Conservation (phyloP, 2,113 vertebrate species). For the Eulemur rufifrons region DNA sequence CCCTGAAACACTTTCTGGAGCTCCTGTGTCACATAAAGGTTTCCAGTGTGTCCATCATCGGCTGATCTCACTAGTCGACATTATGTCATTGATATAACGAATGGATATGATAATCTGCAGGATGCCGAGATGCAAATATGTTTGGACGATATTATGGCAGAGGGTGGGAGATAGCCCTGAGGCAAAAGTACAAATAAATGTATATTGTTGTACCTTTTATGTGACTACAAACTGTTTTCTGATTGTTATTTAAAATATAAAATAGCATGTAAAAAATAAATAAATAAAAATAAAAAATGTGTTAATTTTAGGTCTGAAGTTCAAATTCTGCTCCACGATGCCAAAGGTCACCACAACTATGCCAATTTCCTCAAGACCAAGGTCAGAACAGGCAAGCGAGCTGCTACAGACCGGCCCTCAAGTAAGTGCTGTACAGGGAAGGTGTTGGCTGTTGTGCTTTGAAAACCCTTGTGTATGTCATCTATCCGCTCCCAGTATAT, state of each 20-base stretch:
- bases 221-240: neutral
- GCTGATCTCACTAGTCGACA: neutral
- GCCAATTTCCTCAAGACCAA: constrained; percentile 98
- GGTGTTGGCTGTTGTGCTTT: fast-evolving
- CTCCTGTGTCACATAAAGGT: neutral
- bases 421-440: constrained; percentile 76
- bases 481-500: neutral
- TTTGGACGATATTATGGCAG: neutral
- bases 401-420: constrained; percentile 92
- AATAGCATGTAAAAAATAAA: neutral
- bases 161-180: neutral
- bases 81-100: neutral
- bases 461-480: neutral
- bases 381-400: constrained; percentile 91
- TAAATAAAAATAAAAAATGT: too few relatives aligned
- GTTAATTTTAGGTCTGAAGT: neutral
- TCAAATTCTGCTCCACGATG: neutral
- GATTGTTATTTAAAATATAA: neutral
- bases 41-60: neutral
- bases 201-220: neutral
- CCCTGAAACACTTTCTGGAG: neutral
- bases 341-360: constrained; percentile 98
- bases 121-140: neutral
- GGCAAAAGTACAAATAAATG: neutral
- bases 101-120: neutral